Conservation (phyloP, 2,113 vertebrate species). For the Otis tarda region DNA sequence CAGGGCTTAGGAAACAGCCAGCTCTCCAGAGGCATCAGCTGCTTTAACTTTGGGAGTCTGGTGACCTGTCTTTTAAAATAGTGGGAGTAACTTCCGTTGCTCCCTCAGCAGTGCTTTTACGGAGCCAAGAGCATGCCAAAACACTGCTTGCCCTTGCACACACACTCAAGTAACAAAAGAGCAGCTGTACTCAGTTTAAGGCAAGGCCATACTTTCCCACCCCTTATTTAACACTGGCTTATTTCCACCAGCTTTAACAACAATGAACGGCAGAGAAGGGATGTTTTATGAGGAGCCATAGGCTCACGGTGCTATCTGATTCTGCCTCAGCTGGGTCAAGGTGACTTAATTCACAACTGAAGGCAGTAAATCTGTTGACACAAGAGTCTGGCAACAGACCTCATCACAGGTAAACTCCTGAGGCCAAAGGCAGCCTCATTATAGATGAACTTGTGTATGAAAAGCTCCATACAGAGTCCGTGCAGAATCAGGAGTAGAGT, state of each 20-base stretch:
- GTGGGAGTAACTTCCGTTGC: slow-evolving; percentile 31
- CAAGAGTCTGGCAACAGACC: background rate
- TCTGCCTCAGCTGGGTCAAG: background rate
- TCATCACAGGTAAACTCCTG: background rate
- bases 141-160: background rate
- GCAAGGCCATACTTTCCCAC: slow-evolving; percentile 32
- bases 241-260: background rate
- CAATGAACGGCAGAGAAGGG: background rate
- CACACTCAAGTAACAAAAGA: background rate
- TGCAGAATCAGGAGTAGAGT: background rate
- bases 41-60: slow-evolving; percentile 21
- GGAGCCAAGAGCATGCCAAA: slow-evolving; percentile 23
- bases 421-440: background rate
- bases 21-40: slow-evolving; percentile 35
- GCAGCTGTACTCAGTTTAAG: slow-evolving; percentile 24
- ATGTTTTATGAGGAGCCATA: background rate
- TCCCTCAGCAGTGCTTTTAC: background rate
- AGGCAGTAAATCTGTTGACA: background rate
- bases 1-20: background rate
- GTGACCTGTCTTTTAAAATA: slow-evolving; percentile 38
- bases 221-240: slow-evolving; percentile 12
- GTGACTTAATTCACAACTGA: background rate
- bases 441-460: background rate
- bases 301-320: background rate
- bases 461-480: background rate